Evolutionary conservation across 1,140 invertebrate species (phyloP), one percentile per base, ranked within the genome.

Genomic region (Panagrolaimus sp.): DNA sequence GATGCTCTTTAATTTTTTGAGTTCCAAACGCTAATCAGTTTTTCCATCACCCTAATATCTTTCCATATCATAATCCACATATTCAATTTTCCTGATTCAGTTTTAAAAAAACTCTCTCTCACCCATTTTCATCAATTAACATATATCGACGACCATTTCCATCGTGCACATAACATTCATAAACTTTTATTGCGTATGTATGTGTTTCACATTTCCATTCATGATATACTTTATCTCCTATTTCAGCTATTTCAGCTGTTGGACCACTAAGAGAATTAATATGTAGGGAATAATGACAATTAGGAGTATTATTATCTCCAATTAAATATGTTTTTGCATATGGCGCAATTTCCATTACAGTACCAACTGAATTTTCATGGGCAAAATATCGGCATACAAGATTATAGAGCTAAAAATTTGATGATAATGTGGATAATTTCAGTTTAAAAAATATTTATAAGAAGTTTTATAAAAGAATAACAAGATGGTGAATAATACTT

Each of bases 91-190:
- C n/a, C n/a, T n/a, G n/a, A n/a, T 57, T 14, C 4, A 20, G 27
- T 20, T 57, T 57, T 57, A 20, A n/a, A 57, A 57, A 57, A 8
- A n/a, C 2, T 25, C 1, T 25, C 13, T n/a, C 65, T 46, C 14
- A 75, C 73, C 73, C 74, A 5, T 68, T 42, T 9, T 76, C 74
- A 66, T 76, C 68, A 63, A 76, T 68, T 43, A 76, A 65, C 53
- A 68, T 48, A 43, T 76, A 69, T 2, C 66, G 44, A 16, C 61
- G 53, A 61, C 73, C 42, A 31, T 23, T 31, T 20, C 74, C 74
- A 71, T 76, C 75, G 48, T 70, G 67, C 20, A 75, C 75, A 68
- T 65, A 76, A 45, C 74, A 76, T 8, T 65, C 61, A 48, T 76
- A 76, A 11, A 76, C 73, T 25, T 38, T 27, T 42, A 71, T 48